Conservation (phyloP, 2,888 invertebrate species). For the Brachypterus glaber region DNA sequence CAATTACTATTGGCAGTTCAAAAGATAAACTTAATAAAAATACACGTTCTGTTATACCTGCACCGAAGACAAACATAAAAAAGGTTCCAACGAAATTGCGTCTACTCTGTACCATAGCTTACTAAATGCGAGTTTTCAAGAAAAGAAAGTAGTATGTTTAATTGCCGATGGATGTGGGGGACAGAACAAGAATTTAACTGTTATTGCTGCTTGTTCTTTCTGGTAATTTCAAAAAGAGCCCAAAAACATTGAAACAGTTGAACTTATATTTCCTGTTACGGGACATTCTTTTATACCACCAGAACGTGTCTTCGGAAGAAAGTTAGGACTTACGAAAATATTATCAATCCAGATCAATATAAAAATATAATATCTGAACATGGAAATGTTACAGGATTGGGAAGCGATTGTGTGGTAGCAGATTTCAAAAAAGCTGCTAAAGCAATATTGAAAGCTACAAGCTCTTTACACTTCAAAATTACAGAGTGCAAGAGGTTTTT, state of each 20-base stretch:
- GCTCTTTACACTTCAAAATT: not conserved
- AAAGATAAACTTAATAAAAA: constrained; percentile 8
- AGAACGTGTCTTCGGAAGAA: constrained; percentile 17
- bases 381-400: constrained; percentile 9
- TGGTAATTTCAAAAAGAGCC: constrained; percentile 21
- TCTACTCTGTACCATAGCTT: constrained; percentile 22
- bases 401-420: not conserved
- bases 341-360: constrained; percentile 13
- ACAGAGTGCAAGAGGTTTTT: not conserved
- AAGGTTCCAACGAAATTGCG: constrained; percentile 30
- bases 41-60: constrained; percentile 23
- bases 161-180: constrained; percentile 29
- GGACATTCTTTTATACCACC: constrained; percentile 15
- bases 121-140: constrained; percentile 9
- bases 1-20: constrained; percentile 15
- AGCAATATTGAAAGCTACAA: not conserved
- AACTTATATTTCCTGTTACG: constrained; percentile 18
- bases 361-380: constrained; percentile 10
- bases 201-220: constrained; percentile 22
- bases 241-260: constrained; percentile 12
- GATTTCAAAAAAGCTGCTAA: not conserved
- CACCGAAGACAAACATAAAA: constrained; percentile 26
- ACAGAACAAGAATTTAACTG: constrained; percentile 28
- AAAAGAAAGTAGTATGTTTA: constrained; percentile 20
- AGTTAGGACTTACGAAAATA: constrained; percentile 10